These are phyloP conservation scores for Cacatua alba DNA, from an alignment of 2,113 vertebrate genomes.

Conservation along the genomic window DNA sequence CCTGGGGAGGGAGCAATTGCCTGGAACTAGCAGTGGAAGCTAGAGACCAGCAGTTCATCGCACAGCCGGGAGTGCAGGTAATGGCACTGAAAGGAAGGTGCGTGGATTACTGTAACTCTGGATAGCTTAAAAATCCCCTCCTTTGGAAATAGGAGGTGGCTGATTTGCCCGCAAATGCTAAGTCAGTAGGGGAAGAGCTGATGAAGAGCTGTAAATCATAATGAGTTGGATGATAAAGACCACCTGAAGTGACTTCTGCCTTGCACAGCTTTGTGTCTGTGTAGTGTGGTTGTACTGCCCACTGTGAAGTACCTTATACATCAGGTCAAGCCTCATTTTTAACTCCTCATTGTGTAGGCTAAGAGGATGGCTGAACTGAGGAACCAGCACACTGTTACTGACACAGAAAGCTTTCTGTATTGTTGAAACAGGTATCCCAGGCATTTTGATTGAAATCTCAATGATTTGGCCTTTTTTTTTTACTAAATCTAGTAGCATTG, in stretches of 20 bases:
- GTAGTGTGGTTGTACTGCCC: neutral
- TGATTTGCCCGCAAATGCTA: neutral
- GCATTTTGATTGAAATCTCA: neutral
- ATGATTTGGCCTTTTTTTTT: neutral
- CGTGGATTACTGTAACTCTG: neutral
- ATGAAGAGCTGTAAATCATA: neutral
- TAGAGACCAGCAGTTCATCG: slow-evolving; percentile 88
- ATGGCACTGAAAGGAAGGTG: neutral
- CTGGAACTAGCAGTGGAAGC: slow-evolving; percentile 92
- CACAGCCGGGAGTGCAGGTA: slow-evolving; percentile 96
- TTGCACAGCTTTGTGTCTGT: neutral
- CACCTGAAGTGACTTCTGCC: neutral
- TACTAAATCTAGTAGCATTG: neutral
- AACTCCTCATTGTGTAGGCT: rapidly evolving
- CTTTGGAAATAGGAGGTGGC: neutral
- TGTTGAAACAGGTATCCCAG: neutral
- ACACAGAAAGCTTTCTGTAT: neutral
- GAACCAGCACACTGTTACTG: neutral
- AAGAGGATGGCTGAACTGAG: neutral
- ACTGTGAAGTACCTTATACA: neutral
- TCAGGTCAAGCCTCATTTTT: neutral
- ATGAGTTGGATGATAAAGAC: neutral
- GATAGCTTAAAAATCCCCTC: neutral
- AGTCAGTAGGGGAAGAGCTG: neutral
- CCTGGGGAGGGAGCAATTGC: slow-evolving; percentile 90